phyloP scores from a whole-genome alignment of 1,140 invertebrate genomes.

The Portunus trituberculatus region DNA sequence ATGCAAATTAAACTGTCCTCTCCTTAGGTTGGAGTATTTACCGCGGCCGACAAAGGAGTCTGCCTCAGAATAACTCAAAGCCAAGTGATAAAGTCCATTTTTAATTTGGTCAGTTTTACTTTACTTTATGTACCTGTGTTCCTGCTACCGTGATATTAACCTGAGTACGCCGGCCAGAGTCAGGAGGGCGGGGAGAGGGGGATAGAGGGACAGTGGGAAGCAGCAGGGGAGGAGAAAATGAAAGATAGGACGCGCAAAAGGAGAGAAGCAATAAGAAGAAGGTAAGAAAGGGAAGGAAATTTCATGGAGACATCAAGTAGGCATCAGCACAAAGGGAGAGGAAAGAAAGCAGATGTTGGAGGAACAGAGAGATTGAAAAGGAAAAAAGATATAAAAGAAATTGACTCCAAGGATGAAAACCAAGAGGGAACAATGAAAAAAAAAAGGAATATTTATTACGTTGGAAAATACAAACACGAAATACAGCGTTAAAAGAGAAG shows the following conservation, averaged over 20 bases:
- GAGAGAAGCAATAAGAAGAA: not conserved
- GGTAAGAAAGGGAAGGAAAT: not conserved
- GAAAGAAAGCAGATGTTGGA: not conserved
- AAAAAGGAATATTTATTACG: not conserved
- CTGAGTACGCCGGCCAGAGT: too few species aligned
- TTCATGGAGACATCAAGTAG: not conserved
- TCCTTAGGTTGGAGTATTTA: not conserved
- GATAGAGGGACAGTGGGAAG: too few species aligned
- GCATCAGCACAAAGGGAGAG: not conserved
- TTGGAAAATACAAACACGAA: too few species aligned
- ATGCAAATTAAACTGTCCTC: constrained; percentile 22
- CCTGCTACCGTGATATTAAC: too few species aligned
- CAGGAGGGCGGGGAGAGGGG: not conserved
- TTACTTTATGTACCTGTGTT: not conserved
- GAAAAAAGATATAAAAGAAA: not conserved
- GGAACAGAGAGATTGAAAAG: not conserved
- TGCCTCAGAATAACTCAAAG: not conserved
- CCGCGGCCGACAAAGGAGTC: not conserved
- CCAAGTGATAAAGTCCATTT: not conserved
- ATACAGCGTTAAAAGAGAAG: too few species aligned
- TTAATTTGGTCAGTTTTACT: not conserved
- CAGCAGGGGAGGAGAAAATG: too few species aligned
- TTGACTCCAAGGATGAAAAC: not conserved
- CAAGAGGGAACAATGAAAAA: not conserved
- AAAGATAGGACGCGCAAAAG: not conserved